Base-by-base conservation (phyloP, 1,140 invertebrate species). In the Patella vulgata region DNA sequence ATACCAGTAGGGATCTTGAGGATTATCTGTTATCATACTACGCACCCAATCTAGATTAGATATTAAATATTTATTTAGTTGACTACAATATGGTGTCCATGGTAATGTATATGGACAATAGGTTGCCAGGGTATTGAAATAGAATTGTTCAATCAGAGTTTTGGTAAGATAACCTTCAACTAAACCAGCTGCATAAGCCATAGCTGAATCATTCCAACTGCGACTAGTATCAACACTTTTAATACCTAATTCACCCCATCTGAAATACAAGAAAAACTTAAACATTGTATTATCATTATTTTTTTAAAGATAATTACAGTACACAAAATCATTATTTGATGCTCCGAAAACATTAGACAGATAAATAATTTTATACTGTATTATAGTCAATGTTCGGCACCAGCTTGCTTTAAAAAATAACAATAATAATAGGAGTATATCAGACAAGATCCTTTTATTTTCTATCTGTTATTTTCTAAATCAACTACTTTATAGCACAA, bases 121-220 rank as follows among this genome's bases (percentile, higher is more conserved):
- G 39, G 82, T 82, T 44, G 88, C 84, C 25, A 93, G 87, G 0
- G 91, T 93, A 75, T 94, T 93, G 71, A 89, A 83, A 86, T 91
- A 91, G 76, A 93, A 91, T 69, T 89, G 88, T 77, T 91, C 89
- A 59, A 95, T 94, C 40, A 93, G 85, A 68, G 91, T 89, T 23
- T 57, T 50, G 3, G 73, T 73, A 21, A 74, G 21, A 28, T 47
- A 28, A 1, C 93, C 93, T 84, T 95, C 93, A 0, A 93, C 84
- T 21, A 93, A 86, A 17, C 93, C 93, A 21, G 93, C 93, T 0
- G 91, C 90, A 77, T 90, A 93, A 0, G 92, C 92, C 84, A 95
- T 93, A 11, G 92, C 33, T 14, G 51, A 53, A 30, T 31, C 33
- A 31, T 53, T 53, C 12, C 28, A 31, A 31, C 33, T 31, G 12